phyloP scores from a whole-genome alignment of 2,888 invertebrate genomes.

The Drosophila mimetica region DNA sequence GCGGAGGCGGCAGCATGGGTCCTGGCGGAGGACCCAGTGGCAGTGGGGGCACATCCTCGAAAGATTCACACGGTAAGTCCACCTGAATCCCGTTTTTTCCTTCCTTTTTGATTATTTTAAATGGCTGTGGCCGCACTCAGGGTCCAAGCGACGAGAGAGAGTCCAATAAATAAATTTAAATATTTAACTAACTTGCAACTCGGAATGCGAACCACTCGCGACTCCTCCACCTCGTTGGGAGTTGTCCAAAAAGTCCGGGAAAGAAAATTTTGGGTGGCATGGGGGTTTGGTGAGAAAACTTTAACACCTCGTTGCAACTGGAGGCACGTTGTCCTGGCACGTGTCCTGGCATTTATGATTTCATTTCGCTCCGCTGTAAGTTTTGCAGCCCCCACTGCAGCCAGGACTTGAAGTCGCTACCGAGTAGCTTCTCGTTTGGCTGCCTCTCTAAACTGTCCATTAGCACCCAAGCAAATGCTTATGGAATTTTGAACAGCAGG shows the following conservation, averaged over 20 bases:
- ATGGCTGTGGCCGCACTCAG: slow-evolving; percentile 41
- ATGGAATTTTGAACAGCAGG: slow-evolving; percentile 52
- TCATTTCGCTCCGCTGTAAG: slow-evolving; percentile 51
- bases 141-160: slow-evolving; percentile 28
- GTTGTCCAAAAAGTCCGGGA: slow-evolving; percentile 24
- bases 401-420: too few species aligned
- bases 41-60: slow-evolving; percentile 67
- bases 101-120: slow-evolving; percentile 71
- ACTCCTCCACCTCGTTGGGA: slow-evolving; percentile 8
- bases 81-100: slow-evolving; percentile 13
- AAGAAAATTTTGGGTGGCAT: neutral
- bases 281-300: slow-evolving; percentile 45
- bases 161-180: slow-evolving; percentile 76
- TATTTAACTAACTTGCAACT: slow-evolving; percentile 66
- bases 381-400: slow-evolving; percentile 9
- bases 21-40: slow-evolving; percentile 33
- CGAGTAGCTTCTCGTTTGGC: slow-evolving; percentile 24
- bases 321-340: slow-evolving; percentile 56
- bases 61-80: slow-evolving; percentile 83
- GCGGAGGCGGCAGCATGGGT: slow-evolving; percentile 39
- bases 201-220: slow-evolving; percentile 37
- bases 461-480: slow-evolving; percentile 61
- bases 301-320: slow-evolving; percentile 62
- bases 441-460: slow-evolving; percentile 64
- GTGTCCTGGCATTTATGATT: slow-evolving; percentile 74